phyloP scores from a whole-genome alignment of 2,888 invertebrate species.

The Agrilus mali region DNA sequence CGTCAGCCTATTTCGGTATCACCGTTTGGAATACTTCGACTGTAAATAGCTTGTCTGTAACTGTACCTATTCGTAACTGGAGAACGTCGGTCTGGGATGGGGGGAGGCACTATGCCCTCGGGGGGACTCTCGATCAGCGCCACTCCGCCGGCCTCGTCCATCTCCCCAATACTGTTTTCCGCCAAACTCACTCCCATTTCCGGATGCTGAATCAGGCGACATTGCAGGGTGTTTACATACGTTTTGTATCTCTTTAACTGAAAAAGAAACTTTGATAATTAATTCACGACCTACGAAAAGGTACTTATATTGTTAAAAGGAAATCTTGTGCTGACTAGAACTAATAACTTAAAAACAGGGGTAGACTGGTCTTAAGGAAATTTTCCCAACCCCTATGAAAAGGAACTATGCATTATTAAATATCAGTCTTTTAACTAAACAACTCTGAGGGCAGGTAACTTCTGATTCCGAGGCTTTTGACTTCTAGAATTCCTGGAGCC shows the following conservation, averaged over 20 bases:
- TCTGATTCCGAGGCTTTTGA: too few species aligned
- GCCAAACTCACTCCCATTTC: constrained; percentile 41
- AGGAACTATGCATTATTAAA: too few species aligned
- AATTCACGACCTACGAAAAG: too few species aligned
- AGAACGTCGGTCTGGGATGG: constrained; percentile 42
- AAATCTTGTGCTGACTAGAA: too few species aligned
- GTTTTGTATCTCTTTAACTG: constrained; percentile 76
- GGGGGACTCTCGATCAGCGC: constrained; percentile 19
- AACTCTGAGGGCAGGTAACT: too few species aligned
- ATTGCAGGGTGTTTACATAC: constrained; percentile 63
- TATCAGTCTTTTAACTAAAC: too few species aligned
- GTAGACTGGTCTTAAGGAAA: too few species aligned
- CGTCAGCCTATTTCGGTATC: constrained; percentile 61
- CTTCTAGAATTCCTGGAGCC: too few species aligned
- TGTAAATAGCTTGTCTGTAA: constrained; percentile 56
- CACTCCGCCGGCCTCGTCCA: constrained; percentile 33
- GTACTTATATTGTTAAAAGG: too few species aligned
- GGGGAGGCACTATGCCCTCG: constrained; percentile 40
- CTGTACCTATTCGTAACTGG: constrained; percentile 53
- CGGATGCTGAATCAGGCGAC: constrained; percentile 47
- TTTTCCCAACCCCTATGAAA: too few species aligned
- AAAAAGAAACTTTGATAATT: constrained; percentile 14
- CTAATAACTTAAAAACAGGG: too few species aligned
- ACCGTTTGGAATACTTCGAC: constrained; percentile 42
- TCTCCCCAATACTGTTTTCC: constrained; percentile 45